Conservation (phyloP, 2,888 invertebrate genomes). For the Tetragonula carbonaria region DNA sequence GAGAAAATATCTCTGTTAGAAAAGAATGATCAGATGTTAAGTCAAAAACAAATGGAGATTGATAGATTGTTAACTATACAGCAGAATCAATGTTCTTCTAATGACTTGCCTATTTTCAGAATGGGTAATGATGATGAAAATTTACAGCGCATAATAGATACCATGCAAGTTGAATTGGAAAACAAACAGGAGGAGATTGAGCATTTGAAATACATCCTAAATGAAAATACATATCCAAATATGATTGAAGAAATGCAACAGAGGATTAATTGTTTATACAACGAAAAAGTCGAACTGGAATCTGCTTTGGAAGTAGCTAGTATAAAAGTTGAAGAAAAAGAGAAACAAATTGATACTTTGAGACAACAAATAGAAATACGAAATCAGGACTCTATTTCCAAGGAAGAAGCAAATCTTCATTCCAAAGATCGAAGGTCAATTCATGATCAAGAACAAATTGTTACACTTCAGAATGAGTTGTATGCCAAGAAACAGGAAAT, state of each 20-base stretch:
- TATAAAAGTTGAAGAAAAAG: conserved; percentile 69
- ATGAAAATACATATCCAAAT: conserved; percentile 78
- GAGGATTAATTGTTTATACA: conserved; percentile 76
- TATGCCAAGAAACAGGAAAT: conserved; percentile 75
- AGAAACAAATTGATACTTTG: conserved; percentile 67
- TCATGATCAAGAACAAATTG: conserved; percentile 72
- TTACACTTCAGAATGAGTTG: conserved; percentile 74
- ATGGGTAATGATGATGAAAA: conserved; percentile 67
- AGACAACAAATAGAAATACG: conserved; percentile 57
- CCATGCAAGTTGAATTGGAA: conserved; percentile 81
- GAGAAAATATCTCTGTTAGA: conserved; percentile 56
- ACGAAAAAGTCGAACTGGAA: conserved; percentile 74
- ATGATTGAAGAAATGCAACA: conserved; percentile 83
- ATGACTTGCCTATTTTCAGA: conserved; percentile 69
- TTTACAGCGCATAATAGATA: conserved; percentile 60
- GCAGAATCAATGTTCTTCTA: conserved; percentile 20
- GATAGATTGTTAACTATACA: conserved; percentile 40
- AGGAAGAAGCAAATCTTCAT: conserved; percentile 48
- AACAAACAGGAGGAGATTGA: conserved; percentile 91
- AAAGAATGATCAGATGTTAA: conserved; percentile 41
- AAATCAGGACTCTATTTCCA: conserved; percentile 55
- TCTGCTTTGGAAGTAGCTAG: conserved; percentile 68
- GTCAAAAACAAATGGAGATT: conserved; percentile 66
- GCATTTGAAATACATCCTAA: conserved; percentile 89
- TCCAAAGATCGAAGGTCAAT: conserved; percentile 55